Conservation (phyloP, 1,140 invertebrate species). For the Cyphomyrmex costatus region DNA sequence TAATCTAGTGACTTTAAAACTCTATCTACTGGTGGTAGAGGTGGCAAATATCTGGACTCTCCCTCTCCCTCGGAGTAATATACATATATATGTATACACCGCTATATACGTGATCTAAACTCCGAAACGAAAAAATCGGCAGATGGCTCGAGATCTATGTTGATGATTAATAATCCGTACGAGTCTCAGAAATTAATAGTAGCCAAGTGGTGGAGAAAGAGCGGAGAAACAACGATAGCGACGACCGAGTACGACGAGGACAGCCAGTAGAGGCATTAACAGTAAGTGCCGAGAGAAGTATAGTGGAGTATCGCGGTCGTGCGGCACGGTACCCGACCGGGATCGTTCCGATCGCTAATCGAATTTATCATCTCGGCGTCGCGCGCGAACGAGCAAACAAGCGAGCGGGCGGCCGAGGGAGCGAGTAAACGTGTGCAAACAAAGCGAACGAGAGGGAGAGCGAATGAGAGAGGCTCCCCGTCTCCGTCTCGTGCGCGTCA, state of each 20-base stretch:
- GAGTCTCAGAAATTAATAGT: constrained; percentile 72
- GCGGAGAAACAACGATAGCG: constrained; percentile 31
- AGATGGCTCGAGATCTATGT: constrained; percentile 83
- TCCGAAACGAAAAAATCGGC: constrained; percentile 81
- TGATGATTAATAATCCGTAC: constrained; percentile 80
- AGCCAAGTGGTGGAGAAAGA: constrained; percentile 50
- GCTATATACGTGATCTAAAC: constrained; percentile 72
- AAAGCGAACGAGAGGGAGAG: background rate
- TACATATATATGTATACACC: background rate
- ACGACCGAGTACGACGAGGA: constrained; percentile 22
- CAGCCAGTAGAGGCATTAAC: constrained; percentile 22
- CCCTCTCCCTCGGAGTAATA: background rate
- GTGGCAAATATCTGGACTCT: constrained; percentile 53
- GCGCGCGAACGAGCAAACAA: constrained; percentile 57
- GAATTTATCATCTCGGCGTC: constrained; percentile 67
- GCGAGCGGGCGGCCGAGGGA: background rate
- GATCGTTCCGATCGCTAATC: constrained; percentile 58
- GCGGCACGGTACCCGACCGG: background rate
- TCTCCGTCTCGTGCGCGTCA: constrained; percentile 67
- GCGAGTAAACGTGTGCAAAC: background rate
- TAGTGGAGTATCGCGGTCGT: constrained; percentile 2
- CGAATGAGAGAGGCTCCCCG: constrained; percentile 46
- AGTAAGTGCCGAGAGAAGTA: constrained; percentile 52
- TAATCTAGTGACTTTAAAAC: background rate
- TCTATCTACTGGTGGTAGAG: constrained; percentile 66